Conservation (phyloP, 92 coral and sea anemone genomes). For the Phymanthus crucifer region DNA sequence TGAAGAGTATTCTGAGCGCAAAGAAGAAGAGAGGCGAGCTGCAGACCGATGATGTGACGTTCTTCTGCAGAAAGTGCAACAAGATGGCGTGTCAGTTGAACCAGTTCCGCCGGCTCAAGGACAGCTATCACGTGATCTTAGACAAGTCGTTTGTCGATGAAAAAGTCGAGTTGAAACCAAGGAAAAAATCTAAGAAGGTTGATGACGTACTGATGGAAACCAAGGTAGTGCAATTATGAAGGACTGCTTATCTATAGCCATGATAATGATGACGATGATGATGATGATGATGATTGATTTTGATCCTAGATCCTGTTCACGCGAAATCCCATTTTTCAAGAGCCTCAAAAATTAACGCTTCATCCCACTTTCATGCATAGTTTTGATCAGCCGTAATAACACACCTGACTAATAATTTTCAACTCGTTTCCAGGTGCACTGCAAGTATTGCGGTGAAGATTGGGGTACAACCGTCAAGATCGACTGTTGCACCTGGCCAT, state of each 20-base stretch:
- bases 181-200: constrained; percentile 27
- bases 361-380: no score
- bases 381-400: no score
- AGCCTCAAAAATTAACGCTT: no score
- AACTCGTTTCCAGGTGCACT: constrained; percentile 34
- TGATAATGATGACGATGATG: no score
- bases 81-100: constrained; percentile 46
- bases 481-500: constrained; percentile 49
- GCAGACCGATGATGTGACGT: constrained; percentile 23
- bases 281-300: no score
- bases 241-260: no score
- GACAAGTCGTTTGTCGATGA: constrained; percentile 34
- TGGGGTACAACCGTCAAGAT: constrained; percentile 73
- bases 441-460: constrained; percentile 50
- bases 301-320: no score
- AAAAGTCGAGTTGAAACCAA: constrained; percentile 21
- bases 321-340: no score
- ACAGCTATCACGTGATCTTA: constrained; percentile 59
- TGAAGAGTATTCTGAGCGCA: constrained; percentile 18
- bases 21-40: constrained; percentile 24
- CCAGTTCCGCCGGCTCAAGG: constrained; percentile 47
- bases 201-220: constrained; percentile 34
- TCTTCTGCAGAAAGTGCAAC: constrained; percentile 64
- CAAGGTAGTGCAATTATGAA: no score
- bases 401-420: no score